Percentiles rank a stretch among this genome's conserved stretches.
Evolutionary conservation across 1,140 invertebrate species (phyloP).

Genomic region (Armadillidium nasatum): DNA sequence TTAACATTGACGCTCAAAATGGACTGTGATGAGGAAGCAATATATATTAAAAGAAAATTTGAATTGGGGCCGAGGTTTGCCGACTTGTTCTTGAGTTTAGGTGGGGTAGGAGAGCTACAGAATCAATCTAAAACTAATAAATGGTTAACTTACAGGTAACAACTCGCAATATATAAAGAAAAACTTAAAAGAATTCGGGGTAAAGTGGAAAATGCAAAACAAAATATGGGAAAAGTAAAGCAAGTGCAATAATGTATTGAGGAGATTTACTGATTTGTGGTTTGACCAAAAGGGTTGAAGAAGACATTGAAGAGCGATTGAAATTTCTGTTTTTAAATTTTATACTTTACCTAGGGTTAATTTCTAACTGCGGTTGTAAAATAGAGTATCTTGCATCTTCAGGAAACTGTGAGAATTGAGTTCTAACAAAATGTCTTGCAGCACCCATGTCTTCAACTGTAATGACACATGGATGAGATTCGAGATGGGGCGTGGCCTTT

Average conservation of each 20-base stretch:
- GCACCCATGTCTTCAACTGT: slow-evolving; percentile 94
- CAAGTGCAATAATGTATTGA: background rate
- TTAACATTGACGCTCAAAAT: too few relatives aligned
- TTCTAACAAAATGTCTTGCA: slow-evolving; percentile 86
- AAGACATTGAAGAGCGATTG: too few relatives aligned
- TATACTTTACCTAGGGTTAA: slow-evolving; percentile 63
- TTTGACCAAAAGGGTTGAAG: background rate
- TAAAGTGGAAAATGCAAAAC: background rate
- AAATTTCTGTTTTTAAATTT: slow-evolving; percentile 46
- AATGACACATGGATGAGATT: slow-evolving; percentile 86
- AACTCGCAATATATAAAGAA: background rate
- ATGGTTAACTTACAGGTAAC: too few relatives aligned
- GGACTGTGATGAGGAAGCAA: too few relatives aligned
- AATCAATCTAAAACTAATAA: too few relatives aligned
- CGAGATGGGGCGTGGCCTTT: slow-evolving; percentile 74
- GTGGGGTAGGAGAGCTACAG: too few relatives aligned
- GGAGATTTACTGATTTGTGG: too few relatives aligned
- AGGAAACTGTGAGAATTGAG: slow-evolving; percentile 74
- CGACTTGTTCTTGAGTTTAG: too few relatives aligned
- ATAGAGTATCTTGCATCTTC: slow-evolving; percentile 81
- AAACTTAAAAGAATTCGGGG: background rate
- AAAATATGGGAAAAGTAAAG: background rate
- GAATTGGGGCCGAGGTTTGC: too few relatives aligned
- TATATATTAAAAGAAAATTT: too few relatives aligned
- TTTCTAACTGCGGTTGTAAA: slow-evolving; percentile 84